Evolutionary conservation across 2,888 invertebrate genomes (phyloP).

Genomic region (Creontiades dilutus): DNA sequence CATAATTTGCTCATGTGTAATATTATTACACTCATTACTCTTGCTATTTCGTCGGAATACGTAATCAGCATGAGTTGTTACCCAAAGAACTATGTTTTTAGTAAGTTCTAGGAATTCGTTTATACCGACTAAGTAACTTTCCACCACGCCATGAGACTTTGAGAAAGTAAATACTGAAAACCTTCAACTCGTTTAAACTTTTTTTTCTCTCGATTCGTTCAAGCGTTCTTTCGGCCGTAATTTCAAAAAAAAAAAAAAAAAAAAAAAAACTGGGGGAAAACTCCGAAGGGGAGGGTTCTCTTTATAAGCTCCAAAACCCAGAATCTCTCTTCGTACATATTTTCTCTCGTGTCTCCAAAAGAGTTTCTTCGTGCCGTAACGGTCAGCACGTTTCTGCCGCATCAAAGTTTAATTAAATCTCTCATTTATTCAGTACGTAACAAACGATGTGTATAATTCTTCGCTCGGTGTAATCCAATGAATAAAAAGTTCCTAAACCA

Average conservation of each 20-base stretch:
- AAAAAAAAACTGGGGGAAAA: neutral
- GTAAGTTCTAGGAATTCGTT: no score
- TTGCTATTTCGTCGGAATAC: no score
- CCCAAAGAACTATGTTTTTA: no score
- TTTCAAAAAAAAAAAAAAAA: neutral
- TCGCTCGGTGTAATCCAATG: no score
- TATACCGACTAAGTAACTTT: no score
- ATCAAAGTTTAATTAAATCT: constrained; percentile 28
- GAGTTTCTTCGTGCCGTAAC: neutral
- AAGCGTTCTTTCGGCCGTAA: neutral
- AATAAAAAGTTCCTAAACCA: no score
- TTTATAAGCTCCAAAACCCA: neutral
- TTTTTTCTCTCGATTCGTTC: neutral
- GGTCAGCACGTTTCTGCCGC: neutral
- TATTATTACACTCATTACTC: no score
- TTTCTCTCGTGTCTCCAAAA: neutral
- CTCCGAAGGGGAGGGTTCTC: neutral
- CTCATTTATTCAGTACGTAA: neutral
- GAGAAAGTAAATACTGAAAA: no score
- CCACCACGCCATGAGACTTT: no score
- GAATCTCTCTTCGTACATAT: neutral
- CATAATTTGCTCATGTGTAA: no score
- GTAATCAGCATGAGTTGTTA: no score
- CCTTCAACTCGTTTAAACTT: neutral
- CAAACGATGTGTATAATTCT: neutral